A percentile compares a stretch with the other conserved stretches of the same genome.
These are phyloP conservation scores for Trididemnum clinides DNA, from an alignment of 23 tunicate genomes.

Conservation along the genomic window DNA sequence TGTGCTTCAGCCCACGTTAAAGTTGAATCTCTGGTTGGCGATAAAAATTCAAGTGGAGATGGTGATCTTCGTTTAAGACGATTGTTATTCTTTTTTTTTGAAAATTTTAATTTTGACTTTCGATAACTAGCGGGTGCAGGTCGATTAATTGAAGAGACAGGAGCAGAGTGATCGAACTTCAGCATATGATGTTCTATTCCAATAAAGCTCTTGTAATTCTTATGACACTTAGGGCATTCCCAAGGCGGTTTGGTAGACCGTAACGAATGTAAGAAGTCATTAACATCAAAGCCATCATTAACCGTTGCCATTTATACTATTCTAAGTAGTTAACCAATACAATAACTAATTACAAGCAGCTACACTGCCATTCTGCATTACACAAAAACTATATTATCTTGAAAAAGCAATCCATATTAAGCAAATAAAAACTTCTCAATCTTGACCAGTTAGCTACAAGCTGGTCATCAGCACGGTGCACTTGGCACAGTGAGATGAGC, in stretches of 20 bases:
- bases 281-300: constrained; percentile 40
- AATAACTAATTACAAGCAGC: too few relatives aligned
- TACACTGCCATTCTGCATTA: too few relatives aligned
- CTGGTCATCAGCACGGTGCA: too few relatives aligned
- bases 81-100: constrained; percentile 60
- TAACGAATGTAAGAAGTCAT: constrained; percentile 47
- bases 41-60: constrained; percentile 63
- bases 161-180: constrained; percentile 60
- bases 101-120: constrained; percentile 57
- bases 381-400: too few relatives aligned
- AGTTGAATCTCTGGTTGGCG: constrained; percentile 51
- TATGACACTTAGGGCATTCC: constrained; percentile 85
- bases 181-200: constrained; percentile 81
- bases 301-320: too few relatives aligned
- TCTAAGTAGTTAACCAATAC: too few relatives aligned
- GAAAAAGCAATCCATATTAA: too few relatives aligned
- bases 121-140: constrained; percentile 22
- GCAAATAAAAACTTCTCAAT: too few relatives aligned
- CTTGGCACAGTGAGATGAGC: too few relatives aligned
- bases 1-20: constrained; percentile 98
- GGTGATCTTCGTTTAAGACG: constrained; percentile 53
- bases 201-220: constrained; percentile 63
- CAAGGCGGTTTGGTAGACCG: constrained; percentile 81
- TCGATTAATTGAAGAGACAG: constrained; percentile 42
- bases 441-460: too few relatives aligned